Percentiles rank a stretch among this genome's conserved stretches.
These are phyloP conservation scores for Lamellibrachia luymesi DNA, from an alignment of 1,140 invertebrate genomes.

Conservation along the genomic window DNA sequence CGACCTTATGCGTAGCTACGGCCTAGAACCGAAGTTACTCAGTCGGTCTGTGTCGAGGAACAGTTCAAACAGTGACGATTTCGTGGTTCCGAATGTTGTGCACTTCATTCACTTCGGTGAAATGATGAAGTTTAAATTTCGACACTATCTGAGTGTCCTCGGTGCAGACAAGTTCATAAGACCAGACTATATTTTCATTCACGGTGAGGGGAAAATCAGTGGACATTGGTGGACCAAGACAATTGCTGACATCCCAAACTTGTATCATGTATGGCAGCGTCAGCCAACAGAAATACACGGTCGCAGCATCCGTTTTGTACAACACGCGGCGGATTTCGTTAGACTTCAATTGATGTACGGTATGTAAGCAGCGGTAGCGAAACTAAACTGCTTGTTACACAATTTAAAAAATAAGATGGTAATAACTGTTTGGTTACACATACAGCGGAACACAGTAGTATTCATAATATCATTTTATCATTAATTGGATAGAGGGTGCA, in stretches of 20 bases:
- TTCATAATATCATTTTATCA: no score
- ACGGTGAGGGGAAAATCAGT: not conserved
- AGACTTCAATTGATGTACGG: not conserved
- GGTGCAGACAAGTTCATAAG: not conserved
- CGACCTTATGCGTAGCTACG: no score
- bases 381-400: no score
- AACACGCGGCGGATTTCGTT: not conserved
- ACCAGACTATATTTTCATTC: constrained; percentile 15
- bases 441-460: no score
- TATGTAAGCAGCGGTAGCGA: no score
- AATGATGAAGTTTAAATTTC: not conserved
- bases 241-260: not conserved
- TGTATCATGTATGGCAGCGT: not conserved
- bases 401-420: no score
- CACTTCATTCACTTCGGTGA: constrained; percentile 11
- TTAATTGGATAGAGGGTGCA: no score
- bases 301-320: not conserved
- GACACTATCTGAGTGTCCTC: constrained; percentile 4
- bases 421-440: no score
- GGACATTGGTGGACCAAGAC: not conserved
- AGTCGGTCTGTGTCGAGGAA: no score
- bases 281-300: not conserved
- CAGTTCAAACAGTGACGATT: not conserved
- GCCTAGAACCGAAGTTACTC: no score
- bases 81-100: constrained; percentile 8